Conservation (phyloP, 2,888 invertebrate genomes). For the Netelia melanura region DNA sequence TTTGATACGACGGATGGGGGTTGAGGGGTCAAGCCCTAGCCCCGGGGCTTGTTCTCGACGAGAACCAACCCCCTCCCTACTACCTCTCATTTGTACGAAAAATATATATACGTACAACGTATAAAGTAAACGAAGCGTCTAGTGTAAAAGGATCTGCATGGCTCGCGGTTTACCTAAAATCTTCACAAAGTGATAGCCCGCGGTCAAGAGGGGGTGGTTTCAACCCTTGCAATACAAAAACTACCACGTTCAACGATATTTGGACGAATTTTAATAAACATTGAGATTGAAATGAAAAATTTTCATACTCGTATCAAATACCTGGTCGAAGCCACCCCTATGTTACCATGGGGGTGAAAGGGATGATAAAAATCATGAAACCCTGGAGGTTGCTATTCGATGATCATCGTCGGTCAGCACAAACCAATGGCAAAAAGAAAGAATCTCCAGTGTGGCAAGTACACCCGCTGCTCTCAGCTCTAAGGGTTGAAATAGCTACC, state of each 20-base stretch:
- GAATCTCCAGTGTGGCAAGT: constrained; percentile 49
- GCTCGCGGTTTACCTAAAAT: constrained; percentile 67
- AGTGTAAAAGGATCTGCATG: constrained; percentile 63
- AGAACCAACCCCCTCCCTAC: constrained; percentile 26
- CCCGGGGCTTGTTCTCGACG: constrained; percentile 50
- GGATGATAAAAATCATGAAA: not conserved
- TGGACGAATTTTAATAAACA: too few species aligned
- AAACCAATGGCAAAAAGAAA: constrained; percentile 80
- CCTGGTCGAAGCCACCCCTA: too few species aligned
- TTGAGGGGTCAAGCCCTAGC: constrained; percentile 59
- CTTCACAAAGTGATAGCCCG: constrained; percentile 75
- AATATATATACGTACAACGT: not conserved
- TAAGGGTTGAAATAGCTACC: constrained; percentile 8
- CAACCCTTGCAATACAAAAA: constrained; percentile 42
- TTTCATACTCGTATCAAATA: too few species aligned
- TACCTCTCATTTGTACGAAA: not conserved
- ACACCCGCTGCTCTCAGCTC: constrained; percentile 48
- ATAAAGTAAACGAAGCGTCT: constrained; percentile 46
- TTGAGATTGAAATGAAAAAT: too few species aligned
- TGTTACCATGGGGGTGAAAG: too few species aligned
- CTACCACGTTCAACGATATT: too few species aligned
- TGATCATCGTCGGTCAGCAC: constrained; percentile 78
- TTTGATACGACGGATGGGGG: not conserved
- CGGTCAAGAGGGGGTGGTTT: constrained; percentile 69
- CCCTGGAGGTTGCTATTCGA: not conserved